Evolutionary conservation across 1,140 invertebrate genomes (phyloP), one percentile per base, ranked within the genome.

Genomic region (Eriocheir sinensis): DNA sequence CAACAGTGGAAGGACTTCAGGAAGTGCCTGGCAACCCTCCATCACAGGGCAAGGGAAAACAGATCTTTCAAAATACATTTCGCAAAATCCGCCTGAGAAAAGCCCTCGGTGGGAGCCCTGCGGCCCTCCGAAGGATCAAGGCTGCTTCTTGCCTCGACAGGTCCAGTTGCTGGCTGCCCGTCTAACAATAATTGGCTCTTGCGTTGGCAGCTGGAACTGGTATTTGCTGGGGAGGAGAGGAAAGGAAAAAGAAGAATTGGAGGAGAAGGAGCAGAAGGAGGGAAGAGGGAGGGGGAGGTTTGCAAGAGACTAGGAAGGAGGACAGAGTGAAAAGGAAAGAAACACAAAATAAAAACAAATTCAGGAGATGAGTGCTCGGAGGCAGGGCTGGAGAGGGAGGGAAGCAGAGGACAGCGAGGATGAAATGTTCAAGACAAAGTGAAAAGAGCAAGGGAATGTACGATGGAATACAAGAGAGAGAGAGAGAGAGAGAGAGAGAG

Each of bases 181-280:
- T 72, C 60, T 72, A 72, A 72, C 60, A 72, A 72, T 72, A 72
- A 72, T 72, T 72, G 60, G 60, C 60, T 72, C 27, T 72, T 72
- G 27, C 60, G 60, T 72, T 72, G 60, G 60, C 60, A 72, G 60
- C 60, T 72, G 12, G 60, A n/a, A 72, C 60, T 72, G 60, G 60
- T 72, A n/a, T 72, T 72, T 72, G 60, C 12, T 72, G 60, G n/a
- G 21, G 60, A n/a, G n/a, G 60, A 72, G 60, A n/a, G 60, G 21
- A 72, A n/a, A 72, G 60, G 60, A 72, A 72, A 53, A 72, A 72
- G 60, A 72, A 72, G 60, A 72, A 72, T 72, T 4, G 60, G 60
- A 72, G 27, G 60, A 53, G 60, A 72, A 72, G 21, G 60, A 72
- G 60, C 21, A n/a, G 12, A 21, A 3, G 60, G n/a, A n/a, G 60